Evolutionary conservation across 2,888 invertebrate genomes (phyloP).

Genomic region (Scrobipalpa atriplicella): DNA sequence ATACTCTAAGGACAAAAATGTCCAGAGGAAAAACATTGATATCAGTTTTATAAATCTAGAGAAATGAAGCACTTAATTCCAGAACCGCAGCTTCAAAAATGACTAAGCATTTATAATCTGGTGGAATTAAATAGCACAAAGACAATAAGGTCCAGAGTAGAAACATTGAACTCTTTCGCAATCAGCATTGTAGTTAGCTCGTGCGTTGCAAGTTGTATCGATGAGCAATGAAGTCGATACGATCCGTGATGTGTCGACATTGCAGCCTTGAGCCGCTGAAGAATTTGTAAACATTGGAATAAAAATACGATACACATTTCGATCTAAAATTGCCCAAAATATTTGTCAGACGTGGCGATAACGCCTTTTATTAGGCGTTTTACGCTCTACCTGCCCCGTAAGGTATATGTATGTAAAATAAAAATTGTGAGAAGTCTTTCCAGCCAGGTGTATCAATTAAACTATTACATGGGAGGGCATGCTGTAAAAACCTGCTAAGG

Average conservation of each 20-base stretch:
- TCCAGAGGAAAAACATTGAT: slow-evolving; percentile 7
- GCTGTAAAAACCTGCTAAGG: too few relatives aligned
- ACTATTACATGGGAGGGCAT: too few relatives aligned
- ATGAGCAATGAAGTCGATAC: slow-evolving; percentile 27
- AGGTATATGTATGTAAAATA: too few relatives aligned
- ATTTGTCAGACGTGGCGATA: too few relatives aligned
- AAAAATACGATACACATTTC: too few relatives aligned
- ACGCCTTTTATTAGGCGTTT: too few relatives aligned
- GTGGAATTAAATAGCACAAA: slow-evolving; percentile 37
- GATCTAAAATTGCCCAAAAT: too few relatives aligned
- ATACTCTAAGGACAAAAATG: not conserved
- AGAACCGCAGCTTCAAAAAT: slow-evolving; percentile 20
- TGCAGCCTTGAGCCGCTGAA: slow-evolving; percentile 5
- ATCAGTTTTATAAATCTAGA: not conserved
- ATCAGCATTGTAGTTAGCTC: slow-evolving; percentile 48
- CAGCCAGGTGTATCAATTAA: too few relatives aligned
- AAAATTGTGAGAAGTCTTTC: too few relatives aligned
- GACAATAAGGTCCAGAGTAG: slow-evolving; percentile 52
- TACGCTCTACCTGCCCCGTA: too few relatives aligned
- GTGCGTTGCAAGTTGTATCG: slow-evolving; percentile 31
- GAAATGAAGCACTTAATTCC: not conserved
- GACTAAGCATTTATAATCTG: slow-evolving; percentile 8
- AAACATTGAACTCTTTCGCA: slow-evolving; percentile 53
- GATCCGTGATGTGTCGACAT: slow-evolving; percentile 26
- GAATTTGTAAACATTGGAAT: not conserved